Evolutionary conservation across 2,888 invertebrate genomes (phyloP).

Genomic region (Rhamnusium bicolor): DNA sequence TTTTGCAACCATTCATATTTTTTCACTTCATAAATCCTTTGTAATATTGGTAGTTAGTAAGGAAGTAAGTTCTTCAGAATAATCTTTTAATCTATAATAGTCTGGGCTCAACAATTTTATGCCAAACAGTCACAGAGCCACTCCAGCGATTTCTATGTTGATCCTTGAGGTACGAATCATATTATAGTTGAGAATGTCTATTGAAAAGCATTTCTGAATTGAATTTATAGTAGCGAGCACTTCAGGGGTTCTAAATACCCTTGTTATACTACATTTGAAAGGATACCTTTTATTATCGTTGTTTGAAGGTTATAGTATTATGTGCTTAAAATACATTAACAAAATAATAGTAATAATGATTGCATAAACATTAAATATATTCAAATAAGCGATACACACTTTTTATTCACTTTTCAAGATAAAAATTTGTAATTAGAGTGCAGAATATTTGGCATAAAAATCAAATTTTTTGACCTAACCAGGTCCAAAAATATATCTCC

Average conservation of each 20-base stretch:
- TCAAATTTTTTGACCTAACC: too few relatives aligned
- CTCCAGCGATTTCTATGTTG: conserved; percentile 34
- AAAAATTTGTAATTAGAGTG: too few relatives aligned
- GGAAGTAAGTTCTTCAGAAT: conserved; percentile 46
- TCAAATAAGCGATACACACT: too few relatives aligned
- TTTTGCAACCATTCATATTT: conserved; percentile 50
- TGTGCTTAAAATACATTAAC: neutral
- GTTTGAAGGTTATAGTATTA: conserved; percentile 12
- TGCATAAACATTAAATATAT: too few relatives aligned
- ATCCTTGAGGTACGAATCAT: conserved; percentile 32
- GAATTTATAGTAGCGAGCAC: conserved; percentile 31
- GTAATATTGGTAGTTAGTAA: conserved; percentile 42
- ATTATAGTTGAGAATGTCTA: conserved; percentile 31
- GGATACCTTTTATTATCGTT: conserved; percentile 22
- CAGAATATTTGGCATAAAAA: too few relatives aligned
- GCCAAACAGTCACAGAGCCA: conserved; percentile 31
- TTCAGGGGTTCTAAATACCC: conserved; percentile 33
- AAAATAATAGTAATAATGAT: too few relatives aligned
- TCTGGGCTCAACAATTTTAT: conserved; percentile 25
- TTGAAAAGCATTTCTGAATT: conserved; percentile 25
- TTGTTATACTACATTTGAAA: conserved; percentile 25
- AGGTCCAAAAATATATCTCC: too few relatives aligned
- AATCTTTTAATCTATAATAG: conserved; percentile 47
- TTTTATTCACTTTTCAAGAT: too few relatives aligned
- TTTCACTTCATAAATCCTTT: conserved; percentile 55